Percentiles rank a stretch among this genome's conserved stretches.
These are phyloP conservation scores for Odocoileus hemionus DNA, from an alignment of 2,113 vertebrate species.

Conservation along the genomic window DNA sequence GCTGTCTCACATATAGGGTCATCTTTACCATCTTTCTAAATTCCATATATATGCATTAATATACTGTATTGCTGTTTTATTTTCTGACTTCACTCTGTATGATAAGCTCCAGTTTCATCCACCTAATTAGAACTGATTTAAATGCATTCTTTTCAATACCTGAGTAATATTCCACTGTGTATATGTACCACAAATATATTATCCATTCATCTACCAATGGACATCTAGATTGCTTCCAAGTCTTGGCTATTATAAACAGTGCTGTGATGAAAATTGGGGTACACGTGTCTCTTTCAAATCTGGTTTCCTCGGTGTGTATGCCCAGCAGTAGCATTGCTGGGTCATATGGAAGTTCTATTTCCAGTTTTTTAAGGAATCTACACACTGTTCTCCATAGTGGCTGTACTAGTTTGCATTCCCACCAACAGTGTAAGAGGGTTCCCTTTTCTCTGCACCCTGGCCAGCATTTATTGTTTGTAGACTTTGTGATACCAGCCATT, in stretches of 20 bases:
- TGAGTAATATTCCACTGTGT: neutral
- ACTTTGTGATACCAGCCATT: neutral
- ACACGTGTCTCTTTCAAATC: neutral
- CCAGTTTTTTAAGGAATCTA: neutral
- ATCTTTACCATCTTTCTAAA: neutral
- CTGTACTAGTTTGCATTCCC: neutral
- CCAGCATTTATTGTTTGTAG: neutral
- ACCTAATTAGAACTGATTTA: neutral
- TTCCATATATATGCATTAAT: neutral
- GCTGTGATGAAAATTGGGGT: neutral
- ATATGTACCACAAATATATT: neutral
- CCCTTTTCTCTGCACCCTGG: neutral
- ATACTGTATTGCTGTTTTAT: neutral
- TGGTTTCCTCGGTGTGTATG: accelerated
- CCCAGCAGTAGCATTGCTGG: neutral
- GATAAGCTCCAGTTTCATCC: neutral
- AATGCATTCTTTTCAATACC: neutral
- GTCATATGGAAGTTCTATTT: neutral
- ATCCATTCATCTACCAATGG: neutral
- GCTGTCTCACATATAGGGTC: neutral
- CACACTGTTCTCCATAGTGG: neutral
- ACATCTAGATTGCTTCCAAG: neutral
- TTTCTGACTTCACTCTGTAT: neutral
- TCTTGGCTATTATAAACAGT: neutral
- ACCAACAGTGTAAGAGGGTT: neutral